Conservation (phyloP, 2,113 vertebrate species). For the Sarotherodon lohbergeri region DNA sequence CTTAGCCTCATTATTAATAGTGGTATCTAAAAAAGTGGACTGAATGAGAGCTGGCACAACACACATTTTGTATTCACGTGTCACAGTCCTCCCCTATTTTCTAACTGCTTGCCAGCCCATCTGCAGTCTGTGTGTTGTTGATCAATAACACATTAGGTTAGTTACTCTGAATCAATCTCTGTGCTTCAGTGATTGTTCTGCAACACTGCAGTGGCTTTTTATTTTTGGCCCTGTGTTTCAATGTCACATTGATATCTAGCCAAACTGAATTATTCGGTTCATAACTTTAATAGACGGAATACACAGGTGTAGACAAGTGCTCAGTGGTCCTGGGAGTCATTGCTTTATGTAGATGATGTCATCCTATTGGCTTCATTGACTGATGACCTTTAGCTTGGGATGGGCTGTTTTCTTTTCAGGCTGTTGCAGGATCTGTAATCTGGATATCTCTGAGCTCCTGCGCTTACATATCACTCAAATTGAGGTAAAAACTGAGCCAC, state of each 20-base stretch:
- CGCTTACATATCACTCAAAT: neutral
- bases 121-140: neutral
- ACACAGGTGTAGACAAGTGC: neutral
- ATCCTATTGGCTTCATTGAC: neutral
- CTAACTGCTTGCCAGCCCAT: neutral
- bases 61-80: neutral
- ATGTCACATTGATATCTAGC: neutral
- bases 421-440: neutral
- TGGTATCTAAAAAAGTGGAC: neutral
- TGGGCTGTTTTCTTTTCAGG: neutral
- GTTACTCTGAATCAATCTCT: neutral
- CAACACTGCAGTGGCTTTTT: neutral
- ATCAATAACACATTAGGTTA: constrained; percentile 3
- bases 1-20: neutral
- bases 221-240: neutral
- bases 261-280: neutral
- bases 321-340: neutral
- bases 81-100: neutral
- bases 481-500: neutral
- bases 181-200: neutral
- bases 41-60: neutral
- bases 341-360: neutral
- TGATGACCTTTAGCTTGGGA: neutral
- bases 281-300: neutral
- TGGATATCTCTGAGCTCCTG: neutral